A percentile compares a stretch with the other conserved stretches of the same genome.
phyloP scores from a whole-genome alignment of 35 echinoderm and acorn worm genomes.

The Apostichopus japonicus region DNA sequence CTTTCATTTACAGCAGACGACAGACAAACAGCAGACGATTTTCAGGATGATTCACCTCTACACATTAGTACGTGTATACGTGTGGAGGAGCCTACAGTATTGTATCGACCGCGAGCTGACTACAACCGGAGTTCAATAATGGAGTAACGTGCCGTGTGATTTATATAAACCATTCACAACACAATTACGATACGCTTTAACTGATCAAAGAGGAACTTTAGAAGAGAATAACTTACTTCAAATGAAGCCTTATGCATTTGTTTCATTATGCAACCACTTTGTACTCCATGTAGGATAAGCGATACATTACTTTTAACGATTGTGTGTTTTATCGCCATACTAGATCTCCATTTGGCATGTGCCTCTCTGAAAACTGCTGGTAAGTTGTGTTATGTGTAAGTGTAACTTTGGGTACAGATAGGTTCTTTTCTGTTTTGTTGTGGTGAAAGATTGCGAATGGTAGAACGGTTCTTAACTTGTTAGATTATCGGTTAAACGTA shows the following conservation, averaged over 20 bases:
- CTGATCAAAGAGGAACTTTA: background rate
- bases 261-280: constrained; percentile 6
- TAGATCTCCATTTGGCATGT: background rate
- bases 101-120: too few species aligned
- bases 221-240: background rate
- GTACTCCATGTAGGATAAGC: background rate
- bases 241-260: constrained; percentile 17
- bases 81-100: too few species aligned
- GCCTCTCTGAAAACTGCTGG: background rate
- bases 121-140: too few species aligned
- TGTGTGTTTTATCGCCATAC: background rate
- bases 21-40: background rate
- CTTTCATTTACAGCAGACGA: background rate
- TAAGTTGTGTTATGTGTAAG: background rate
- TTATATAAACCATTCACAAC: background rate
- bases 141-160: too few species aligned
- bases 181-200: background rate
- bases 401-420: too few species aligned
- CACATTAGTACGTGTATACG: too few species aligned
- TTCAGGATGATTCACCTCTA: background rate
- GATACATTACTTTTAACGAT: background rate
- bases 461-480: too few species aligned
- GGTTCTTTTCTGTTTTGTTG: too few species aligned
- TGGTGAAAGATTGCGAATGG: too few species aligned
- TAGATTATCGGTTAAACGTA: too few species aligned